Evolutionary conservation across 2,888 invertebrate genomes (phyloP), one percentile per base, ranked within the genome.

Genomic region (Tenthredo notha): DNA sequence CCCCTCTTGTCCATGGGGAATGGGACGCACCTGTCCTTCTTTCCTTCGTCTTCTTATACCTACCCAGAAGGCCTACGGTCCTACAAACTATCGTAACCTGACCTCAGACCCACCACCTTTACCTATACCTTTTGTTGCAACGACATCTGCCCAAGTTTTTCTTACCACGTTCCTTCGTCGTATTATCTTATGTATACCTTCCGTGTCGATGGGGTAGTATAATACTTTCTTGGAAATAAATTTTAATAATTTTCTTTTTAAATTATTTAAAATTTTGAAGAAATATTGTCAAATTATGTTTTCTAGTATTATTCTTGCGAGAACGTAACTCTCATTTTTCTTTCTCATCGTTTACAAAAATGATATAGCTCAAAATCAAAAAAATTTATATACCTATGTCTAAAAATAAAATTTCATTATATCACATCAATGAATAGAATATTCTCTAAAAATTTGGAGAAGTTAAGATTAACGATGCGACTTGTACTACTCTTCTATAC

Each of bases 11-110:
- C 21, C 40, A 61, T 84, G 61, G 70, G 50, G 61, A 54, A 58
- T 58, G 77, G 21, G 58, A 21, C 77, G 86, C 88, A 88, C 85
- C 87, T 88, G 88, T 54, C 74, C 21, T 47, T 58, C 74, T 21
- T 47, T 58, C 50, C 75, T 78, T 74, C 7, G 21, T 21, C n/a
- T 40, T 72, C 77, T 54, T 50, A 25, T 77, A 50, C 33, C 77
- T 50, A 77, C 77, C 33, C 12, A 75, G 43, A 50, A 75, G 75
- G 75, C 37, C 50, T 75, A 18, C n/a, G 25, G 47, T n/a, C 47
- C 25, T 43, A 25, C 25, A 29, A 47, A 47, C 75, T 43, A 47
- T 75, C 75, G 75, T 75, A 75, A 75, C 75, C 47, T 75, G 75
- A 77, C 77, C 50, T 54, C 37, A 29, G 33, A 18, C 54, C 29